Evolutionary conservation across 1,140 invertebrate genomes (phyloP).

Genomic region (Lamellibrachia luymesi): DNA sequence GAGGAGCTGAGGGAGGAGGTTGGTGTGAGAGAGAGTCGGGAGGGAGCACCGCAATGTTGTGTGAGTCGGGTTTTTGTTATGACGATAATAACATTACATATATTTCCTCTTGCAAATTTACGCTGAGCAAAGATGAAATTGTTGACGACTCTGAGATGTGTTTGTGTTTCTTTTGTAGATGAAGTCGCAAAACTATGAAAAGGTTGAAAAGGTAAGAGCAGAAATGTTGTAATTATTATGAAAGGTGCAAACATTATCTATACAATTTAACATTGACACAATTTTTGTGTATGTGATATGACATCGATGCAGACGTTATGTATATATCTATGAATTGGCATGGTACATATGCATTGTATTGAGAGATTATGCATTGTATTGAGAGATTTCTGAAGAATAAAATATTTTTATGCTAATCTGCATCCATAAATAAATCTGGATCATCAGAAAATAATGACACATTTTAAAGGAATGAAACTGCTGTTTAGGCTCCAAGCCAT

Average conservation of each 20-base stretch:
- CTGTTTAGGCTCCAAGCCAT: too few relatives aligned
- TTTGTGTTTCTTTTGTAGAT: constrained; percentile 66
- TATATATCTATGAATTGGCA: not conserved
- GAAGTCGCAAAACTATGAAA: constrained; percentile 92
- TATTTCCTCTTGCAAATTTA: not conserved
- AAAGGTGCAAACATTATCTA: too few relatives aligned
- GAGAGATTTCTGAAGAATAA: not conserved
- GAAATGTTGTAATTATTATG: not conserved
- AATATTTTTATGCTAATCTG: not conserved
- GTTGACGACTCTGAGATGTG: not conserved
- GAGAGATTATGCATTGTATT: not conserved
- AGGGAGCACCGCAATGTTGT: not conserved
- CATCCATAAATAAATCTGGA: not conserved
- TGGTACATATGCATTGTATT: not conserved
- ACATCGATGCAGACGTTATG: too few relatives aligned
- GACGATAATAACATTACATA: not conserved
- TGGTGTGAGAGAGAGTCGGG: not conserved
- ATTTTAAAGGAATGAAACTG: too few relatives aligned
- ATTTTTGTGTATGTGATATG: too few relatives aligned
- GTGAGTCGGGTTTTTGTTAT: not conserved
- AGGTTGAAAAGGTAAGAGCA: constrained; percentile 91
- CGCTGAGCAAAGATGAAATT: not conserved
- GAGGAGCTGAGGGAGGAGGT: not conserved
- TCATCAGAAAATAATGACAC: too few relatives aligned
- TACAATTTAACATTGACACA: too few relatives aligned